Evolutionary conservation across 2,797 vertebrate genomes (phyloP).

Genomic region (Molossus molossus): DNA sequence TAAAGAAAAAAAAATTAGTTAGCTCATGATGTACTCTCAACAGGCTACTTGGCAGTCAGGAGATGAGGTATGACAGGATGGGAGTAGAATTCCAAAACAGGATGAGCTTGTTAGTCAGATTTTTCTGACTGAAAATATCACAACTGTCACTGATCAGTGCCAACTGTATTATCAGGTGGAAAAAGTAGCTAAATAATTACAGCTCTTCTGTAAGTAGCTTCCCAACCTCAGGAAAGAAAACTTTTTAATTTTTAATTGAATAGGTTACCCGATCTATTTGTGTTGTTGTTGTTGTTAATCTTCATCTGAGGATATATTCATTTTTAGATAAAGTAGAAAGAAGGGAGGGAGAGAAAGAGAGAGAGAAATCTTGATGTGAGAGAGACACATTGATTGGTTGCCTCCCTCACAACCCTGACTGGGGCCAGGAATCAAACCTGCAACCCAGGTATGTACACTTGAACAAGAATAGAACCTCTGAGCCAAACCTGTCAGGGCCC

Average conservation of each 20-base stretch:
- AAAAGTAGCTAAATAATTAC: slow-evolving; percentile 11
- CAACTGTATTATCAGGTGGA: neutral
- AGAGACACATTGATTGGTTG: neutral
- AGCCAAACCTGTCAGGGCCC: no score
- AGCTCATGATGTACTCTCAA: neutral
- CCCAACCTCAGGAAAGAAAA: neutral
- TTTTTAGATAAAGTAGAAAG: neutral
- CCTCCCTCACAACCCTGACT: no score
- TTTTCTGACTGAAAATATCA: slow-evolving; percentile 47
- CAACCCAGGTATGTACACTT: no score
- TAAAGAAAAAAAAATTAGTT: neutral
- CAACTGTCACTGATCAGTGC: neutral
- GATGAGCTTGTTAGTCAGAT: slow-evolving; percentile 10
- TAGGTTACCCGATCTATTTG: neutral
- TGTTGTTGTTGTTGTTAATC: neutral
- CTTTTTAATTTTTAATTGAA: neutral
- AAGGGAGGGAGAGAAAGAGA: neutral
- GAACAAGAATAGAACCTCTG: no score
- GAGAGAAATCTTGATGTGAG: neutral
- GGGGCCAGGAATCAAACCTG: no score
- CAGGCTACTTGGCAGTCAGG: neutral
- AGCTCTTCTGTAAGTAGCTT: neutral
- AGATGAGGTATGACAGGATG: neutral
- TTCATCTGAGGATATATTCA: neutral
- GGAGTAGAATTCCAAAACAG: neutral